Evolutionary conservation across 1,140 invertebrate species (phyloP), one percentile per base, ranked within the genome.

Genomic region (Anastrepha obliqua): DNA sequence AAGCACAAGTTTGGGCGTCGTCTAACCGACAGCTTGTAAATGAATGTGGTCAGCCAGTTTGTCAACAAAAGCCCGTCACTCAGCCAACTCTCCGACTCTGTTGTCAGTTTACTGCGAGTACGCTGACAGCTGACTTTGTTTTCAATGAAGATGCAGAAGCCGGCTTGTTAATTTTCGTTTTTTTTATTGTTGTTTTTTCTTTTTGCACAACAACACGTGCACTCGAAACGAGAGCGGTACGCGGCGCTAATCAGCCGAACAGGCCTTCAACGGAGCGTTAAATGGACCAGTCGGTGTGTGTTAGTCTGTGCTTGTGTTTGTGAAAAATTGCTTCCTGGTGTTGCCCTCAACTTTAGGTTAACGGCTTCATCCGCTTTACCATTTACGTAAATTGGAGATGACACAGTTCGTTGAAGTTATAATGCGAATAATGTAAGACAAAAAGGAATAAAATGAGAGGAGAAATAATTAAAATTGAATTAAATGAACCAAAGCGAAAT

Each of bases 361-460:
- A 74, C 42, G n/a, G 17, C 74, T 55, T 58, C 47, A 81, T 74
- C 5, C 44, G 47, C 47, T 15, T 55, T 20, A 55, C 17, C 44
- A 5, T 11, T 81, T 55, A 86, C 59, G 60, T 44, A 62, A 62
- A 60, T 59, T 59, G 85, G 58, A 8, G 87, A 92, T 91, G 90
- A 62, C 91, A 89, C 89, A 92, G 91, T 91, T 91, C 91, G 90
- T 11, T 90, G 90, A 86, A 59, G 88, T 89, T 81, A 87, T 88
- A 87, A 88, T 88, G 88, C 17, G 29, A 55, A 11, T 11, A 11
- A 55, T 55, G 51, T 55, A 11, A 55, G 11, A 11, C 2, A 11
- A 70, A 13, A 67, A 51, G 29, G n/a, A 39, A 85, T 86, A 47
- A 74, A 9, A 47, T 74, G 13, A 74, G n/a, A 11, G 51, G 51